Evolutionary conservation across 2,888 invertebrate genomes (phyloP).

Genomic region (Tolmerus cingulatus): DNA sequence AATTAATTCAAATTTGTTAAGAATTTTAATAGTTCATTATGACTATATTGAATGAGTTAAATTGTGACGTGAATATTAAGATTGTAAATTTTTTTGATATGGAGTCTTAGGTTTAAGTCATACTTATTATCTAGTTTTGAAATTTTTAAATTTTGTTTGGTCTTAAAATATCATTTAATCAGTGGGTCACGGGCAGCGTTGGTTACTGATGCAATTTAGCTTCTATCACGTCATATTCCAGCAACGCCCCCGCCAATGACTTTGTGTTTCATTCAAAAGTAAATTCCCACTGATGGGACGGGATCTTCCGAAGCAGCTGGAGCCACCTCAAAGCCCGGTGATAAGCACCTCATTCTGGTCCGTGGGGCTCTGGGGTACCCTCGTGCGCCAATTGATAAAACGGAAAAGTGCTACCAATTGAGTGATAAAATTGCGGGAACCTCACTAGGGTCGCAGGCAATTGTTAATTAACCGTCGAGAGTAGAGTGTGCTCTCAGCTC

Average conservation of each 20-base stretch:
- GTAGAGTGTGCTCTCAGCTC: not conserved
- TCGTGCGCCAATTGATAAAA: constrained; percentile 15
- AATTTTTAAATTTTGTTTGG: not conserved
- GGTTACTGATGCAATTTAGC: not conserved
- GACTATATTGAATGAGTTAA: too few relatives aligned
- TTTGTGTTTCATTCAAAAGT: not conserved
- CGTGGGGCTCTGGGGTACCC: not conserved
- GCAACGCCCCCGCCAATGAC: not conserved
- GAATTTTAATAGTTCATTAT: too few relatives aligned
- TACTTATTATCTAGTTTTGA: not conserved
- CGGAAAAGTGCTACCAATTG: constrained; percentile 30
- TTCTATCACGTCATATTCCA: not conserved
- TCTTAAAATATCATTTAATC: not conserved
- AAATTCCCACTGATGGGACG: not conserved
- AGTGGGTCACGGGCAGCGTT: not conserved
- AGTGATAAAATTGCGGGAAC: constrained; percentile 33
- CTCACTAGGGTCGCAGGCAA: not conserved
- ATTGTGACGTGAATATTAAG: too few relatives aligned
- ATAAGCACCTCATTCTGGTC: not conserved
- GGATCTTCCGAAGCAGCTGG: not conserved
- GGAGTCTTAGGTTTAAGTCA: too few relatives aligned
- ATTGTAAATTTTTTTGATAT: too few relatives aligned
- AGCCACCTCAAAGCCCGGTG: not conserved
- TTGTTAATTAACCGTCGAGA: constrained; percentile 17
- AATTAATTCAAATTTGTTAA: too few relatives aligned